Percentiles rank a stretch among this genome's conserved stretches.
phyloP scores from a whole-genome alignment of 2,113 vertebrate genomes.

The Vulpes vulpes region DNA sequence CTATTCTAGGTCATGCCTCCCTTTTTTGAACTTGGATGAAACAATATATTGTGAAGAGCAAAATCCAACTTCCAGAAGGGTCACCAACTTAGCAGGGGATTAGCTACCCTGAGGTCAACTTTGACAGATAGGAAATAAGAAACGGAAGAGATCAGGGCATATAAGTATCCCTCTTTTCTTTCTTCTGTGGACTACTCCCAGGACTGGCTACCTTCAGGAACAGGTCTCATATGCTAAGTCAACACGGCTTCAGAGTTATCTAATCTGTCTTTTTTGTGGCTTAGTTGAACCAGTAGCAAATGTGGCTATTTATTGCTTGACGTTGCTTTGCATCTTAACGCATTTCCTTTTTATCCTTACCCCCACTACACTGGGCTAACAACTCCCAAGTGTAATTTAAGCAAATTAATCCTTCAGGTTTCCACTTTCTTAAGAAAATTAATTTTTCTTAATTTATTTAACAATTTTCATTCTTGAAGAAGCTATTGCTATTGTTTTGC shows the following conservation, averaged over 20 bases:
- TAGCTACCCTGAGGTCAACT: background rate
- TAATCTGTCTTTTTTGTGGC: background rate
- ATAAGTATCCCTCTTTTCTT: background rate
- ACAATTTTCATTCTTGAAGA: constrained; percentile 34
- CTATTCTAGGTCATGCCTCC: background rate
- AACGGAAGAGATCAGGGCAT: background rate
- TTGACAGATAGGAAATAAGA: background rate
- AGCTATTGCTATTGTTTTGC: background rate
- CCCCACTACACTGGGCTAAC: background rate
- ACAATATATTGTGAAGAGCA: background rate
- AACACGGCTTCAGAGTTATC: background rate
- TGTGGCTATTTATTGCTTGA: background rate
- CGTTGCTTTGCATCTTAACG: constrained; percentile 1
- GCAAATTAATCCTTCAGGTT: background rate
- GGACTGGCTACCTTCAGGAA: background rate
- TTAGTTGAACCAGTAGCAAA: constrained; percentile 14
- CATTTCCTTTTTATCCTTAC: constrained; percentile 10
- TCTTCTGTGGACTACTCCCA: background rate
- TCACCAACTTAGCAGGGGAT: background rate
- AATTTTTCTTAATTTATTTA: constrained; percentile 1
- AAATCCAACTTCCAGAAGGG: background rate
- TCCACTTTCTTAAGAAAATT: constrained; percentile 41
- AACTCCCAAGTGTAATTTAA: background rate
- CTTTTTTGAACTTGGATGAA: constrained; percentile 12
- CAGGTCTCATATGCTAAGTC: background rate